Evolutionary conservation across 2,797 vertebrate species (phyloP).

Genomic region (Uromys caudimaculatus): DNA sequence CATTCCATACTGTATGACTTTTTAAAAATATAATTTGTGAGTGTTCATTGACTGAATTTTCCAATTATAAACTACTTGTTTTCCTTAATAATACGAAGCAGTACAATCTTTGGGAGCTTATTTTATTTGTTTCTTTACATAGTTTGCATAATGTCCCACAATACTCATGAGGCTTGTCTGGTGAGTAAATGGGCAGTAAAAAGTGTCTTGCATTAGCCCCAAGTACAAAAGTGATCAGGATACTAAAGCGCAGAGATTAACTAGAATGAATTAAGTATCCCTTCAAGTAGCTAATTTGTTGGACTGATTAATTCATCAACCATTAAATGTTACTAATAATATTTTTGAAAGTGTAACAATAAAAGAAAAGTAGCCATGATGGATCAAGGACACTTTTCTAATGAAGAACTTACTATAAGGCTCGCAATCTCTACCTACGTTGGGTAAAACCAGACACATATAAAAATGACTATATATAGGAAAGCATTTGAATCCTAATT

Average conservation of each 20-base stretch:
- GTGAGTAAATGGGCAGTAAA: conserved; percentile 20
- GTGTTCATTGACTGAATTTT: neutral
- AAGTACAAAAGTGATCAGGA: neutral
- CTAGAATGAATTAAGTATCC: neutral
- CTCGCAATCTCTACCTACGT: neutral
- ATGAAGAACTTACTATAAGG: neutral
- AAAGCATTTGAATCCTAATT: neutral
- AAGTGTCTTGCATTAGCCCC: neutral
- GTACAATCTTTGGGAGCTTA: neutral
- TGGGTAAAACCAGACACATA: neutral
- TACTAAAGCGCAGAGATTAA: neutral
- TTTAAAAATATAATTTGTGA: neutral
- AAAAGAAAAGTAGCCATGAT: neutral
- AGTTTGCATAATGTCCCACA: neutral
- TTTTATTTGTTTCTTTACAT: neutral
- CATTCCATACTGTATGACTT: neutral
- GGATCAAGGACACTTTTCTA: neutral
- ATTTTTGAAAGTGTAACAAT: conserved; percentile 9
- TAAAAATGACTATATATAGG: neutral
- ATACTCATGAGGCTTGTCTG: neutral
- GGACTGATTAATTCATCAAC: neutral
- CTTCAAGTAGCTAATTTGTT: neutral
- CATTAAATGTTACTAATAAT: neutral
- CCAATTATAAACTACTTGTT: neutral
- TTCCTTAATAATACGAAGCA: neutral